Conservation (phyloP, 2,113 vertebrate species). For the Cebus imitator region DNA sequence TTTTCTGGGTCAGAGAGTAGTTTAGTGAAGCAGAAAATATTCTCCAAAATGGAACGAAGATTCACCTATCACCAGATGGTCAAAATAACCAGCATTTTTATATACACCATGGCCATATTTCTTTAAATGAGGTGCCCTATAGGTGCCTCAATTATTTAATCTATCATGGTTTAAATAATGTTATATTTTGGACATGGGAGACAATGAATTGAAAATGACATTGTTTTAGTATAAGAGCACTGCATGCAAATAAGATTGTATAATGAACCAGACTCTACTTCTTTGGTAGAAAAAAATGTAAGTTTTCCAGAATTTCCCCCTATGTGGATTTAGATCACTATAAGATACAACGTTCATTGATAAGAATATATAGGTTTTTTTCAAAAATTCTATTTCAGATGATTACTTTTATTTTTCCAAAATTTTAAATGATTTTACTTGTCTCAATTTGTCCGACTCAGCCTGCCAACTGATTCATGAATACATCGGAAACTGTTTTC, state of each 20-base stretch:
- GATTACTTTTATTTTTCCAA: background rate
- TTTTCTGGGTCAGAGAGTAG: slow-evolving; percentile 18
- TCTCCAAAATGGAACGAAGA: background rate
- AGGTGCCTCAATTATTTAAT: background rate
- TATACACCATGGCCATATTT: background rate
- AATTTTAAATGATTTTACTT: background rate
- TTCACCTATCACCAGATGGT: background rate
- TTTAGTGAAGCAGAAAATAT: slow-evolving; percentile 42
- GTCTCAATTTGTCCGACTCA: background rate
- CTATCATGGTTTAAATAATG: background rate
- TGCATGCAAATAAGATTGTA: background rate
- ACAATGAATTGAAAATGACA: background rate
- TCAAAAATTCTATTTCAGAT: background rate
- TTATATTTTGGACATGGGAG: background rate
- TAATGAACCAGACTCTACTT: background rate
- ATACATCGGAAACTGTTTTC: background rate
- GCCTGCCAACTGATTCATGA: background rate
- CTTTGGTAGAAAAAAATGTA: background rate
- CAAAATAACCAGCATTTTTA: background rate
- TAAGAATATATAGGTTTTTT: background rate
- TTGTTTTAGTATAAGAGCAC: background rate
- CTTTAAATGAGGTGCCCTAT: background rate
- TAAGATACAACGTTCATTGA: background rate
- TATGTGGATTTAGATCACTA: background rate
- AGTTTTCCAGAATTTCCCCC: background rate